Evolutionary conservation across 2,888 invertebrate genomes (phyloP).

Genomic region (Nemoura dubitans): DNA sequence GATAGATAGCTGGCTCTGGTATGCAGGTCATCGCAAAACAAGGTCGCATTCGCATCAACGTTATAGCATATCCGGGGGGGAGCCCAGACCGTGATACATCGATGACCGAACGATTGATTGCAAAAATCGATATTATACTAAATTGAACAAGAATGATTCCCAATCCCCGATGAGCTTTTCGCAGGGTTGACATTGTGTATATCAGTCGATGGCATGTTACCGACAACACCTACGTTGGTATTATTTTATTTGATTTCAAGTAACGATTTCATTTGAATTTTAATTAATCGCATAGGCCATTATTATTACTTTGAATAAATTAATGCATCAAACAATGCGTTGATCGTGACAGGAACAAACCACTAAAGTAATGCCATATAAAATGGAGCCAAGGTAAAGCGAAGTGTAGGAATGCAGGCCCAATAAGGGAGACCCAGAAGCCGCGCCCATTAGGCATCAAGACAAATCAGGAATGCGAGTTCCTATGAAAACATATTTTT

Average conservation of each 20-base stretch:
- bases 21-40: constrained; percentile 41
- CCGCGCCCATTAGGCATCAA: constrained; percentile 40
- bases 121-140: background rate
- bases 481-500: background rate
- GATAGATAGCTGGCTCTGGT: constrained; percentile 14
- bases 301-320: background rate
- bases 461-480: constrained; percentile 38
- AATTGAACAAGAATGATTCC: too few species aligned
- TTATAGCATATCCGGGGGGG: constrained; percentile 26
- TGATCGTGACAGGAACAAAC: constrained; percentile 14
- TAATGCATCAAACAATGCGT: background rate
- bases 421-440: constrained; percentile 39
- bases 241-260: too few species aligned
- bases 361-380: constrained; percentile 1
- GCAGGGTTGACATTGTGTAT: too few species aligned
- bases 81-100: background rate
- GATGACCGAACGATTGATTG: background rate
- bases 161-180: too few species aligned
- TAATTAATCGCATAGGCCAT: background rate
- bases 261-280: background rate
- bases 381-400: constrained; percentile 17
- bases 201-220: too few species aligned
- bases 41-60: constrained; percentile 19
- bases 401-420: constrained; percentile 44
- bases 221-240: too few species aligned